Conservation (phyloP, 1,140 invertebrate genomes). For the Eriocheir sinensis region DNA sequence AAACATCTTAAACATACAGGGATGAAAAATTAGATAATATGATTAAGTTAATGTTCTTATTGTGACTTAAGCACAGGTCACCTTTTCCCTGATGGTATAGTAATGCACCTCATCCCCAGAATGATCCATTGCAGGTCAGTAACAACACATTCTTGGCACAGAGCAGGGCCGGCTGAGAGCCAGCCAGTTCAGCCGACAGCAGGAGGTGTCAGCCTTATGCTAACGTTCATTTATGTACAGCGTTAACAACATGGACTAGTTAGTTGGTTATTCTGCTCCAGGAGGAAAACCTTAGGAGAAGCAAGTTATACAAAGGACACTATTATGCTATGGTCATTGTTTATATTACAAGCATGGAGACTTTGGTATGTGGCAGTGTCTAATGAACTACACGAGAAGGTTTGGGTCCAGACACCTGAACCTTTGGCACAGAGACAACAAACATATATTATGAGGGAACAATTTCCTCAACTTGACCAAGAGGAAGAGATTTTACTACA, state of each 20-base stretch:
- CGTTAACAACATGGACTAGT: neutral
- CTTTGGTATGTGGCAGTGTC: slow-evolving; percentile 48
- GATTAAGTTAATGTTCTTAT: neutral
- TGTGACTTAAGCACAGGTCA: neutral
- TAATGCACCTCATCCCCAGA: neutral
- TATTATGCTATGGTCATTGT: neutral
- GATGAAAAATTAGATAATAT: neutral
- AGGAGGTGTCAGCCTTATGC: neutral
- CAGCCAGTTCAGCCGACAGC: neutral
- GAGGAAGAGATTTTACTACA: no score
- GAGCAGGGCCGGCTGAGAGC: neutral
- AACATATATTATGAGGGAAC: no score
- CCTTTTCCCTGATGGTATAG: neutral
- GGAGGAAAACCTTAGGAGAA: neutral
- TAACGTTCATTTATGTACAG: neutral
- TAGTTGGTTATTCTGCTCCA: neutral
- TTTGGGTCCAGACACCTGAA: neutral
- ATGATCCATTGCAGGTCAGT: neutral
- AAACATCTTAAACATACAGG: neutral
- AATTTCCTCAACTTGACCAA: neutral
- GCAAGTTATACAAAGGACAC: neutral
- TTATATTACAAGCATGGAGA: slow-evolving; percentile 17
- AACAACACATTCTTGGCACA: neutral
- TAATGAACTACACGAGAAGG: slow-evolving; percentile 17
- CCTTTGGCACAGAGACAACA: neutral